phyloP scores from a whole-genome alignment of 2,113 vertebrate genomes.

The Nettapus auritus region DNA sequence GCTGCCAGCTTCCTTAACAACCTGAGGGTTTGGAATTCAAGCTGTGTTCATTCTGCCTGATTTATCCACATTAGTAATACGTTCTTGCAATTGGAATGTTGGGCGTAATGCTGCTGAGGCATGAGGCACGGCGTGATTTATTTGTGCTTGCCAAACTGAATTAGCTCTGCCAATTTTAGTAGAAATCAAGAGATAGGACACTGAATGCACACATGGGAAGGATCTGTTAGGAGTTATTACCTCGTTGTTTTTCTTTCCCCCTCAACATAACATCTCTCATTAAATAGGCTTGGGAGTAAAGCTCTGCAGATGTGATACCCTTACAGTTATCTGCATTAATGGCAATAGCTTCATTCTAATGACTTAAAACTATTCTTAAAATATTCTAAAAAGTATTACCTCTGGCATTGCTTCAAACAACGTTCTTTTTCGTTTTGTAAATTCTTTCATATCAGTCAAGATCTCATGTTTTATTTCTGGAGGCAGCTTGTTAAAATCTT shows the following conservation, averaged over 20 bases:
- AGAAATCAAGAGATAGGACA: background rate
- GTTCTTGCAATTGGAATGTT: background rate
- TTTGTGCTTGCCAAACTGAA: background rate
- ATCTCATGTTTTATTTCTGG: conserved; percentile 95
- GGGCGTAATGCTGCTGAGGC: background rate
- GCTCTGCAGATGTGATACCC: background rate
- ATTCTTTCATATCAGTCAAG: conserved; percentile 94
- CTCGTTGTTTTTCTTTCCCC: background rate
- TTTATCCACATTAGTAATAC: background rate
- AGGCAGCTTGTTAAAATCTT: conserved; percentile 89
- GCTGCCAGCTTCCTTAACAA: background rate
- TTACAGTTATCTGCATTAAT: background rate
- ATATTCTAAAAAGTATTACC: conserved; percentile 73
- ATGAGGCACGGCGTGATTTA: background rate
- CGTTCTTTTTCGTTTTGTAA: conserved; percentile 90
- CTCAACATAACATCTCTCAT: background rate
- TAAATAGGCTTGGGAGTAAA: background rate
- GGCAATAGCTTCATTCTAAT: background rate
- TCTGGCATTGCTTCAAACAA: conserved; percentile 92
- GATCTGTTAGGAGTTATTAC: background rate
- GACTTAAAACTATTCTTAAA: background rate
- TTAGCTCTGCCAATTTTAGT: background rate
- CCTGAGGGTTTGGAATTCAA: background rate
- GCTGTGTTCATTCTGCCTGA: background rate
- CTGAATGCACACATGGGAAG: background rate